phyloP scores from a whole-genome alignment of 2,888 invertebrate species.

The Lymantria dispar region DNA sequence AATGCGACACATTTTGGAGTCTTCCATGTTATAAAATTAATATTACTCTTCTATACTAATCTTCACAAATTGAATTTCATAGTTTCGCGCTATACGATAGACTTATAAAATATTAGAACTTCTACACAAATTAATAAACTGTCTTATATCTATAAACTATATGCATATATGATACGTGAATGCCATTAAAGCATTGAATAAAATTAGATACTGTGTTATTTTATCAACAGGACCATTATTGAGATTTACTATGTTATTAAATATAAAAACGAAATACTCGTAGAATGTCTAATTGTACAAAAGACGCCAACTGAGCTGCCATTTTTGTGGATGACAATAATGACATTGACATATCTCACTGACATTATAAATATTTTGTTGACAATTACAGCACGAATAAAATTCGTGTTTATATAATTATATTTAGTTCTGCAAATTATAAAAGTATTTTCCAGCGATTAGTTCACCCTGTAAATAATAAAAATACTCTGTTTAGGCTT shows the following conservation, averaged over 20 bases:
- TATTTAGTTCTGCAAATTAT: too few species aligned
- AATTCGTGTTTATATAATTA: too few species aligned
- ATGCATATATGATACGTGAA: neutral
- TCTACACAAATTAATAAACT: constrained; percentile 25
- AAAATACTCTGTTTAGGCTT: too few species aligned
- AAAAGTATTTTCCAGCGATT: too few species aligned
- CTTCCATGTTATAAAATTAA: constrained; percentile 45
- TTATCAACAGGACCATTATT: neutral
- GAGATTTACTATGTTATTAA: neutral
- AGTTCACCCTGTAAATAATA: too few species aligned
- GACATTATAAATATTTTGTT: too few species aligned
- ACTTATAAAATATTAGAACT: constrained; percentile 71
- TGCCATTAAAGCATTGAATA: neutral
- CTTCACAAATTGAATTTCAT: constrained; percentile 40
- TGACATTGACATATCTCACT: neutral
- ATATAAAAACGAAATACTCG: constrained; percentile 1
- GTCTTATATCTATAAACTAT: neutral
- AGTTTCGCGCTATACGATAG: constrained; percentile 56
- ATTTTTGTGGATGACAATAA: constrained; percentile 33
- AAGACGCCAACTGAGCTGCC: constrained; percentile 50
- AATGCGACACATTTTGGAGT: constrained; percentile 61
- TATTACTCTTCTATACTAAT: constrained; percentile 9
- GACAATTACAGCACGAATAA: too few species aligned
- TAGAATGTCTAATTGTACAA: constrained; percentile 60
- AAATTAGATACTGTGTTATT: neutral